Evolutionary conservation across 2,888 invertebrate genomes (phyloP).

Genomic region (Escarpia spicata): DNA sequence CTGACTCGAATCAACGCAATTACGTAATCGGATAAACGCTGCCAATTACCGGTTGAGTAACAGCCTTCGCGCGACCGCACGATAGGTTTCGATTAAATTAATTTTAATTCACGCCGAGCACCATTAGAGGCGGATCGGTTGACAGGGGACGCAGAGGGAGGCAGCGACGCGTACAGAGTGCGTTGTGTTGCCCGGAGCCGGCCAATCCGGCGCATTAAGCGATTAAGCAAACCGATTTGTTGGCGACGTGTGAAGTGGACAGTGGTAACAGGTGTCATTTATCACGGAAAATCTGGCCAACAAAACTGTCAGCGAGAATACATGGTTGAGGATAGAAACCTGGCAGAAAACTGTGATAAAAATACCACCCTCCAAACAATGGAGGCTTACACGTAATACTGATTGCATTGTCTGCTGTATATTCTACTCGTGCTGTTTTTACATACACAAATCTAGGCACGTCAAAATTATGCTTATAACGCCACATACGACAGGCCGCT

Average conservation of each 20-base stretch:
- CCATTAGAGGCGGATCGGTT: conserved; percentile 13
- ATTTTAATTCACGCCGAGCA: conserved; percentile 16
- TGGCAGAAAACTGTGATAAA: too few relatives aligned
- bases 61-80: conserved; percentile 3
- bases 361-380: too few relatives aligned
- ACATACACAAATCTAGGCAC: neutral
- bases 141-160: neutral
- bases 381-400: too few relatives aligned
- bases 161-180: neutral
- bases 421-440: neutral
- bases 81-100: conserved; percentile 16
- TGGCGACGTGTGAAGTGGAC: neutral
- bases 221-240: neutral
- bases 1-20: conserved; percentile 4
- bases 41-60: neutral
- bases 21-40: conserved; percentile 16
- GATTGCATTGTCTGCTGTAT: neutral
- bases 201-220: neutral
- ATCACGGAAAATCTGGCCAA: neutral
- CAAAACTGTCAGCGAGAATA: neutral
- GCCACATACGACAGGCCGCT: too few relatives aligned
- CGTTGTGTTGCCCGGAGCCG: neutral
- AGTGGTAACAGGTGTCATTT: neutral
- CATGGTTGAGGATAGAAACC: too few relatives aligned
- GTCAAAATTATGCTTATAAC: too few relatives aligned